A percentile compares a stretch with the other conserved stretches of the same genome.
Conservation (phyloP, 2,888 invertebrate genomes). For the Xanthorhoe spadicearia region DNA sequence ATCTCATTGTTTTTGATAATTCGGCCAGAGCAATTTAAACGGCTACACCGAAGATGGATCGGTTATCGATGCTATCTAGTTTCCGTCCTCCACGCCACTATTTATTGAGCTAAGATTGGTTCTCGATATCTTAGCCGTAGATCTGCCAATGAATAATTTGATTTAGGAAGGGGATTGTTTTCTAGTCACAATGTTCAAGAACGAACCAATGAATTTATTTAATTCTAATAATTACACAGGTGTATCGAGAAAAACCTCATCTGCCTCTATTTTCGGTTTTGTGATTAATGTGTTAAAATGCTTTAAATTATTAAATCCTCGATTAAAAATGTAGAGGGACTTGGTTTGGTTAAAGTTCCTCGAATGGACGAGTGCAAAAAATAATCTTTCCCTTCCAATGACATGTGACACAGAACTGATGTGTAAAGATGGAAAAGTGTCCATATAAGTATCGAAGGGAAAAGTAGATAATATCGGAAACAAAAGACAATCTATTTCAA, state of each 20-base stretch:
- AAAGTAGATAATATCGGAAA: not conserved
- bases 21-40: constrained; percentile 58
- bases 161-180: not conserved
- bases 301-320: constrained; percentile 2
- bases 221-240: not conserved
- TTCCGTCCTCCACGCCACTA: constrained; percentile 31
- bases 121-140: not conserved
- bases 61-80: constrained; percentile 22
- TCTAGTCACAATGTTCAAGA: not conserved
- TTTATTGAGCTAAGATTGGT: constrained; percentile 17
- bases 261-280: not conserved
- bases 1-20: constrained; percentile 72
- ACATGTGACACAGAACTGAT: not conserved
- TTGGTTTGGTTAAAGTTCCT: not conserved
- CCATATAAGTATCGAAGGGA: too few relatives aligned
- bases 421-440: not conserved
- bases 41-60: constrained; percentile 35
- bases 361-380: not conserved
- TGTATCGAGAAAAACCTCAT: not conserved
- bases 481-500: not conserved
- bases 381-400: not conserved
- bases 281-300: constrained; percentile 20
- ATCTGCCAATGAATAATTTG: constrained; percentile 2
- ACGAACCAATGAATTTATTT: not conserved
- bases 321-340: not conserved